phyloP scores from a whole-genome alignment of 2,888 invertebrate species.

The Hanleya hanleyi region DNA sequence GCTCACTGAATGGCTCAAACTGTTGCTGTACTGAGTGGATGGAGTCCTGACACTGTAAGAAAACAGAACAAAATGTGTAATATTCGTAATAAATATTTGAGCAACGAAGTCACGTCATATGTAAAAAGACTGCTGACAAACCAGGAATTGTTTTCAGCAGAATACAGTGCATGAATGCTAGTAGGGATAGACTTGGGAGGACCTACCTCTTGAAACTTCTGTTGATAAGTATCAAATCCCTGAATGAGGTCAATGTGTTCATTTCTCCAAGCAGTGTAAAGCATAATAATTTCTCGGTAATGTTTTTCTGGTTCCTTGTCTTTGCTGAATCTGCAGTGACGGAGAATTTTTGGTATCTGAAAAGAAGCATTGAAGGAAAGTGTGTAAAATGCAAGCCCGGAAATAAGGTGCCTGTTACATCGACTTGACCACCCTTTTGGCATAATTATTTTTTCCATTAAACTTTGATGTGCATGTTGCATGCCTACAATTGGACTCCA shows the following conservation, averaged over 20 bases:
- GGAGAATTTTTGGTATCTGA: conserved; percentile 6
- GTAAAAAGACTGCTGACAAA: no score
- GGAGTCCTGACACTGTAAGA: neutral
- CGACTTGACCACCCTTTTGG: no score
- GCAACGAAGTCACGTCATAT: no score
- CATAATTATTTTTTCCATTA: no score
- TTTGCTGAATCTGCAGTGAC: neutral
- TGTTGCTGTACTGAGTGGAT: neutral
- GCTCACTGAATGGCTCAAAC: neutral
- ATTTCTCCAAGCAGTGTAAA: conserved; percentile 4
- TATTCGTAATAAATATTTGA: no score
- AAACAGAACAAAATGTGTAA: no score
- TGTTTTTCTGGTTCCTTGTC: conserved; percentile 6
- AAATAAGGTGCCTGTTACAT: no score
- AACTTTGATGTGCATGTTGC: no score
- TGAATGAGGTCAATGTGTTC: neutral
- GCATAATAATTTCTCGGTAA: conserved; percentile 7
- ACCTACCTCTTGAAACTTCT: neutral
- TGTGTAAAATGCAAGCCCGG: neutral
- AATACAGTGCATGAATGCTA: neutral
- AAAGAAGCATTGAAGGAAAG: neutral
- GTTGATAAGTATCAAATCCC: neutral
- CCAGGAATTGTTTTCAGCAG: no score
- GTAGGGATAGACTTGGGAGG: neutral
- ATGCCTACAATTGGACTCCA: neutral